A percentile compares a stretch with the other conserved stretches of the same genome.
Conservation (phyloP, 2,113 vertebrate species). For the Sminthopsis crassicaudata region DNA sequence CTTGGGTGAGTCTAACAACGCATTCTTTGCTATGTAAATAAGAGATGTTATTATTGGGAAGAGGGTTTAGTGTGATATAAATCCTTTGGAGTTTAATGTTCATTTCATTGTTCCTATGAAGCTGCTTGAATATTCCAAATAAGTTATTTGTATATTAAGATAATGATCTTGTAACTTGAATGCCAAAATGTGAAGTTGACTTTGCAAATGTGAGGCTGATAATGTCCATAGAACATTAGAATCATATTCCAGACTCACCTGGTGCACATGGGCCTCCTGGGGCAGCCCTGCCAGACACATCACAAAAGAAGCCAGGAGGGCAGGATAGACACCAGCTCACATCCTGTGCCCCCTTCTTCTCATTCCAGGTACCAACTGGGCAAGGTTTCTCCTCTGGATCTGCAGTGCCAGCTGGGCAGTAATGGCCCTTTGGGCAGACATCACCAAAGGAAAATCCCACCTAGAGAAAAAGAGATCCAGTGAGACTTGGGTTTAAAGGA, state of each 20-base stretch:
- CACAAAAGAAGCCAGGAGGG: constrained; percentile 90
- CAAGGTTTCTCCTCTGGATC: constrained; percentile 87
- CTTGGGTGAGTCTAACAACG: not conserved
- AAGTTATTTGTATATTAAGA: not conserved
- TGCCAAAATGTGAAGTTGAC: not conserved
- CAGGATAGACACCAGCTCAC: constrained; percentile 88
- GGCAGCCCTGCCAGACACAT: constrained; percentile 83
- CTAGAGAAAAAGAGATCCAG: constrained; percentile 74
- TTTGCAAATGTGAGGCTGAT: not conserved
- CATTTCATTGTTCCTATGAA: not conserved
- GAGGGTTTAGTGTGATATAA: not conserved
- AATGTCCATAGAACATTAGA: no score
- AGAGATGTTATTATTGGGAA: not conserved
- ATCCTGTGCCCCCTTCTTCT: constrained; percentile 84
- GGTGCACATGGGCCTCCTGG: constrained; percentile 84
- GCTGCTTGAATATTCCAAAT: not conserved
- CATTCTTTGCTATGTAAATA: not conserved
- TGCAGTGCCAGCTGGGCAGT: constrained; percentile 88
- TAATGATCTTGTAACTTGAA: not conserved
- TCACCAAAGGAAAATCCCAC: constrained; percentile 85
- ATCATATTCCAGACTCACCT: constrained; percentile 76
- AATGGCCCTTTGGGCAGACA: constrained; percentile 88
- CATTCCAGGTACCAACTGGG: constrained; percentile 90
- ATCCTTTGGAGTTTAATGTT: not conserved
- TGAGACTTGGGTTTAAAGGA: not conserved